phyloP scores from a whole-genome alignment of 1,140 invertebrate species.

The Cotesia glomerata region DNA sequence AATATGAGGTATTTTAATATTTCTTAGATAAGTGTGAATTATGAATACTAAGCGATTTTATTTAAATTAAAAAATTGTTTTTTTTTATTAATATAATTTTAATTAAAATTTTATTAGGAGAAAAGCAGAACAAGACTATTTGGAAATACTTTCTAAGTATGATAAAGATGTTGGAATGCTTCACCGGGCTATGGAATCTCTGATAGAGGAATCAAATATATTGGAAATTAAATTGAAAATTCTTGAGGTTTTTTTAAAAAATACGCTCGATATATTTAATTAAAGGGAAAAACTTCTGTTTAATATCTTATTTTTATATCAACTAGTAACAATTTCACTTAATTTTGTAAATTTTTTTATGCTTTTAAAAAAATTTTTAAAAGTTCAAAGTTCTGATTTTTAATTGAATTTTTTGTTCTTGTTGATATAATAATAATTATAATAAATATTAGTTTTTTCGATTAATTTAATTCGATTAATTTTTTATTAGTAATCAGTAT shows the following conservation, averaged over 20 bases:
- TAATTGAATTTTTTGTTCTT: no score
- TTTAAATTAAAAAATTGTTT: no score
- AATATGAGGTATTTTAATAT: constrained; percentile 13
- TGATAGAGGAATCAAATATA: constrained; percentile 31
- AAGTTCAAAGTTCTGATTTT: no score
- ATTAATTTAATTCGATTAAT: no score
- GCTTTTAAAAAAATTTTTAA: no score
- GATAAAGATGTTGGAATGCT: constrained; percentile 39
- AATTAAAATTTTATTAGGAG: constrained; percentile 25
- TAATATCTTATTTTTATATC: background rate
- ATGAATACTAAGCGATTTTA: no score
- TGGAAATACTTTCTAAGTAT: constrained; percentile 35
- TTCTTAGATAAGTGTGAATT: no score
- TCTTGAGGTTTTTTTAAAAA: constrained; percentile 32
- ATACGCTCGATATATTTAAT: background rate
- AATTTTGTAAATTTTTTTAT: no score
- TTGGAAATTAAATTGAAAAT: constrained; percentile 26
- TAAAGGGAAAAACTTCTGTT: background rate
- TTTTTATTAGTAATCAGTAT: no score
- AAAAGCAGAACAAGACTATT: constrained; percentile 30
- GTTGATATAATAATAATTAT: no score
- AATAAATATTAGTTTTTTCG: background rate
- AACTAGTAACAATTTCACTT: no score
- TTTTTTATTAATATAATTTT: no score
- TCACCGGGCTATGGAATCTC: constrained; percentile 34